phyloP scores from a whole-genome alignment of 1,140 invertebrate genomes.

The Drosophila watanabei region DNA sequence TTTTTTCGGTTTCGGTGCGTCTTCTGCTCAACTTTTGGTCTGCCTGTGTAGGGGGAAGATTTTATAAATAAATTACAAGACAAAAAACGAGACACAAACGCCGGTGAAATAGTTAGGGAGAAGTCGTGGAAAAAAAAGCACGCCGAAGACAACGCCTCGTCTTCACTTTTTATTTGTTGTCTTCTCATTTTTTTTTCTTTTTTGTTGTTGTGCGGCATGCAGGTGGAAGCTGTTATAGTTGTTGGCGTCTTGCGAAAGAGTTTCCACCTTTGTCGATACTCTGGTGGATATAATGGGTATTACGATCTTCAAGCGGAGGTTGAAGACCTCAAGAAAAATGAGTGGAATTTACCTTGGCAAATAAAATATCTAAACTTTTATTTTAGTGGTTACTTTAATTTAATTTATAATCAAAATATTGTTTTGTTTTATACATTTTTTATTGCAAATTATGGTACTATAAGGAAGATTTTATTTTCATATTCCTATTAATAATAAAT shows the following conservation, averaged over 20 bases:
- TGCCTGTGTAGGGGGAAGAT: conserved; percentile 65
- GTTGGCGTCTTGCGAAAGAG: conserved; percentile 77
- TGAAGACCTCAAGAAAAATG: not conserved
- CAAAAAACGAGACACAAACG: conserved; percentile 35
- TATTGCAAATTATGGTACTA: too few relatives aligned
- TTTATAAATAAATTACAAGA: conserved; percentile 79
- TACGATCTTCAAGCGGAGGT: not conserved
- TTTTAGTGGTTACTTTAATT: not conserved
- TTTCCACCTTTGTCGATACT: conserved; percentile 51
- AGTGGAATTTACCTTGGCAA: not conserved
- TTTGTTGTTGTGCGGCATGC: conserved; percentile 48
- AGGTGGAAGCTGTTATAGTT: conserved; percentile 74
- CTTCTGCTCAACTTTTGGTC: conserved; percentile 57
- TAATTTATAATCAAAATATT: too few relatives aligned
- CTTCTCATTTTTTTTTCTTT: conserved; percentile 1
- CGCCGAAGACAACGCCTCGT: conserved; percentile 45
- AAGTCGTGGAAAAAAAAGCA: conserved; percentile 34
- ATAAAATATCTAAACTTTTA: not conserved
- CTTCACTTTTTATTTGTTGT: conserved; percentile 36
- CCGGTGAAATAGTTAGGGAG: conserved; percentile 44
- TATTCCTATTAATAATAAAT: too few relatives aligned
- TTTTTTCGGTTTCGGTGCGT: conserved; percentile 24
- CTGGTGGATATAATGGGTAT: not conserved
- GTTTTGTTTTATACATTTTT: too few relatives aligned
- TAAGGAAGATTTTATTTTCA: too few relatives aligned